Evolutionary conservation across 37 sponge, comb jelly and placozoan genomes (phyloP).

Genomic region (Theonella swinhoei): DNA sequence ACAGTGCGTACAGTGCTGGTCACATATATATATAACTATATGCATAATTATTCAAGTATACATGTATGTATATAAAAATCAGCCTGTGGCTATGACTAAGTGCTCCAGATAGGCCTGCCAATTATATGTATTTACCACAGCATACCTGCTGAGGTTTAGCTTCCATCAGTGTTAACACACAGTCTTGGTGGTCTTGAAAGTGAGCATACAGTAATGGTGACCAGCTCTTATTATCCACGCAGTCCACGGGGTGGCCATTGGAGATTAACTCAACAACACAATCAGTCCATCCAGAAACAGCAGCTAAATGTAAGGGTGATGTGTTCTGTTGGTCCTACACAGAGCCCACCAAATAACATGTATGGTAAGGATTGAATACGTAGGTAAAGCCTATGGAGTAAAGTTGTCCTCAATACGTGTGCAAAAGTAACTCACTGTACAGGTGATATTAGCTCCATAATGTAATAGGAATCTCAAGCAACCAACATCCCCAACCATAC

Average conservation of each 20-base stretch:
- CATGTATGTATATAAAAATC: too few relatives aligned
- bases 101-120: too few relatives aligned
- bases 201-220: conserved; percentile 72
- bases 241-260: conserved; percentile 62
- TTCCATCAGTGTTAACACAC: conserved; percentile 53
- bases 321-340: conserved; percentile 17
- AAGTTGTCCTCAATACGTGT: too few relatives aligned
- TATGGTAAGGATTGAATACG: neutral
- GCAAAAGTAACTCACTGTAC: conserved; percentile 12
- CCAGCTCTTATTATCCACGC: conserved; percentile 55
- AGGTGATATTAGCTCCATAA: conserved; percentile 33
- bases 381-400: neutral
- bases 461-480: conserved; percentile 24
- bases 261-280: conserved; percentile 49
- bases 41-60: too few relatives aligned
- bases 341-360: neutral
- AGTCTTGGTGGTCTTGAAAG: conserved; percentile 46
- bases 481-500: conserved; percentile 16
- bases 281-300: conserved; percentile 34
- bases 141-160: conserved; percentile 65
- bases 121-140: too few relatives aligned
- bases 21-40: too few relatives aligned
- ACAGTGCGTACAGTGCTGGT: too few relatives aligned
- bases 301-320: conserved; percentile 57
- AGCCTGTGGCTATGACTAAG: too few relatives aligned